These are phyloP conservation scores for Thermophis baileyi DNA, from an alignment of 2,113 vertebrate genomes.

Conservation along the genomic window DNA sequence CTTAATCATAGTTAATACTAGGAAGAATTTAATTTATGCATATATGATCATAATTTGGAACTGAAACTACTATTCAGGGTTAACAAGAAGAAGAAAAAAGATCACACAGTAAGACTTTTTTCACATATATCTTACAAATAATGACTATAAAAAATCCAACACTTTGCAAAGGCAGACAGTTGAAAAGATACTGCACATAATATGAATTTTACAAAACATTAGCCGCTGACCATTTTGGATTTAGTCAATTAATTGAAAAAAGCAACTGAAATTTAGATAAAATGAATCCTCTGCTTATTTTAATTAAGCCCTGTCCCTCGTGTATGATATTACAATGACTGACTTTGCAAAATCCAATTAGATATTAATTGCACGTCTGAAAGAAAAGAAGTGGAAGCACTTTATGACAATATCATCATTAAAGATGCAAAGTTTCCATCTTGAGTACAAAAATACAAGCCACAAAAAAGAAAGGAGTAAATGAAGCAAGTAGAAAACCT, in stretches of 20 bases:
- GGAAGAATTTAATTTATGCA: neutral
- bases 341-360: constrained; percentile 24
- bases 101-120: neutral
- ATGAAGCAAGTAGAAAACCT: neutral
- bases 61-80: neutral
- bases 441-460: constrained; percentile 20
- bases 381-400: constrained; percentile 14
- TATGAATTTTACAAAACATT: constrained; percentile 22
- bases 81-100: constrained; percentile 8
- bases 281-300: constrained; percentile 11
- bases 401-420: constrained; percentile 19
- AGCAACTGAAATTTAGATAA: constrained; percentile 20
- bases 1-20: neutral
- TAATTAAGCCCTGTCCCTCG: constrained; percentile 22
- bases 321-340: constrained; percentile 24
- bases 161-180: constrained; percentile 19
- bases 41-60: neutral
- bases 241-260: constrained; percentile 21
- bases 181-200: constrained; percentile 21
- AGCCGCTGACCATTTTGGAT: constrained; percentile 25
- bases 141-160: neutral
- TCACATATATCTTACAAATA: constrained; percentile 10
- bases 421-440: constrained; percentile 14
- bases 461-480: constrained; percentile 16
- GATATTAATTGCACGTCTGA: constrained; percentile 43